Conservation (phyloP, 2,888 invertebrate genomes). For the Sphaerolaimus hirsutus region DNA sequence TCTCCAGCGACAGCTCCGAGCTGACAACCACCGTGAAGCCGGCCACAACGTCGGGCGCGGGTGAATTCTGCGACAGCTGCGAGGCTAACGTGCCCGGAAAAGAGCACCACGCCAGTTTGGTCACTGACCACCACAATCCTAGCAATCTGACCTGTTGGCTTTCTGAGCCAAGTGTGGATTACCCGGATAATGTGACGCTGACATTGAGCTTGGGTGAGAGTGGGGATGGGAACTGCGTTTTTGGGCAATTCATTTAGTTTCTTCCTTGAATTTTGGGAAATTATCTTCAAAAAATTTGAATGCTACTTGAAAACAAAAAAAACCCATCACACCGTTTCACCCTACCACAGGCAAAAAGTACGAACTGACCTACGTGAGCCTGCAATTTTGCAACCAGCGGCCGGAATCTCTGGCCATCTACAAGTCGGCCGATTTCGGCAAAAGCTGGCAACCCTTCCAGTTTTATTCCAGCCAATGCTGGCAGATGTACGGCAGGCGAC, state of each 20-base stretch:
- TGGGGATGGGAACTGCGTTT: too few species aligned
- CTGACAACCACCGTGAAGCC: too few species aligned
- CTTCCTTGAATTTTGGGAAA: too few species aligned
- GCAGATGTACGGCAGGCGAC: slow-evolving; percentile 62
- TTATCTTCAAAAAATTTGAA: too few species aligned
- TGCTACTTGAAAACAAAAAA: too few species aligned
- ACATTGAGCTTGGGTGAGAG: slow-evolving; percentile 70
- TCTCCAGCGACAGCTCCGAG: too few species aligned
- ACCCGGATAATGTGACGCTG: slow-evolving; percentile 53
- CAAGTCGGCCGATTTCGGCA: slow-evolving; percentile 85
- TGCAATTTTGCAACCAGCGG: slow-evolving; percentile 77
- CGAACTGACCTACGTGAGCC: slow-evolving; percentile 82
- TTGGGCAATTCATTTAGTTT: too few species aligned
- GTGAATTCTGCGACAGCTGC: slow-evolving; percentile 8
- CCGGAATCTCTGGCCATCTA: slow-evolving; percentile 91
- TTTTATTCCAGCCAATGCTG: slow-evolving; percentile 38
- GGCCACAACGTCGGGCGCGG: too few species aligned
- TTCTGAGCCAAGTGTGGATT: slow-evolving; percentile 43
- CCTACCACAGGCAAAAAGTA: too few species aligned
- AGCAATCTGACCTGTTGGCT: slow-evolving; percentile 95
- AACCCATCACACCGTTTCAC: too few species aligned
- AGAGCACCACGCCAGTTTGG: slow-evolving; percentile 49
- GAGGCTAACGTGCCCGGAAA: slow-evolving; percentile 9
- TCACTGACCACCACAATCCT: slow-evolving; percentile 88
- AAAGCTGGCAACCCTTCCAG: slow-evolving; percentile 91